phyloP scores from a whole-genome alignment of 2,888 invertebrate species.

The Tetheella fluctuosa region DNA sequence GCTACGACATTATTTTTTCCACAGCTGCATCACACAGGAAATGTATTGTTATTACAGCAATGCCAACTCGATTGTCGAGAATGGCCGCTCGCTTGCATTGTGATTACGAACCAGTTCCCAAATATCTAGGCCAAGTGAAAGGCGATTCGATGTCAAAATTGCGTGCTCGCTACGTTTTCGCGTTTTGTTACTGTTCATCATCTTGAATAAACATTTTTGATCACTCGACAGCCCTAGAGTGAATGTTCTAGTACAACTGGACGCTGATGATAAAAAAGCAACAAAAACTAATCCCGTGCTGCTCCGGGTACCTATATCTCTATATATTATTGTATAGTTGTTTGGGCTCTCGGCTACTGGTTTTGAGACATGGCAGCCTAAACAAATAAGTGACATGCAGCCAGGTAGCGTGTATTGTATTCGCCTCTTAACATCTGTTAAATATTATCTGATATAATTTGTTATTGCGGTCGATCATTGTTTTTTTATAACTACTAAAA shows the following conservation, averaged over 20 bases:
- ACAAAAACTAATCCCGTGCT: slow-evolving; percentile 72
- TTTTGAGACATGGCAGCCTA: slow-evolving; percentile 78
- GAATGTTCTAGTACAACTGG: slow-evolving; percentile 70
- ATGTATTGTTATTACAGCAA: slow-evolving; percentile 54
- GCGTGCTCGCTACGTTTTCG: slow-evolving; percentile 55
- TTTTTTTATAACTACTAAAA: slow-evolving; percentile 13
- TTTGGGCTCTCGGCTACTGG: slow-evolving; percentile 78
- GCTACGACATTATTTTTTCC: slow-evolving; percentile 30
- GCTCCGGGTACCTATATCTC: slow-evolving; percentile 50
- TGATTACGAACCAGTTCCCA: slow-evolving; percentile 78
- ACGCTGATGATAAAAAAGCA: slow-evolving; percentile 67
- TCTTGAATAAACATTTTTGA: slow-evolving; percentile 27
- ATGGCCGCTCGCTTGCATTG: slow-evolving; percentile 62
- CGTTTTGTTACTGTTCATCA: slow-evolving; percentile 40
- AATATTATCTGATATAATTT: slow-evolving; percentile 79
- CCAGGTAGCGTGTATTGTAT: slow-evolving; percentile 76
- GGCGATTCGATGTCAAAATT: slow-evolving; percentile 75
- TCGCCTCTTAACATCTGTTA: slow-evolving; percentile 73
- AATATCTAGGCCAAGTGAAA: slow-evolving; percentile 83
- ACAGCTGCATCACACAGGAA: slow-evolving; percentile 56
- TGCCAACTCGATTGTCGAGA: slow-evolving; percentile 31
- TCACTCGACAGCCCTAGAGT: slow-evolving; percentile 56
- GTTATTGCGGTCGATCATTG: slow-evolving; percentile 32
- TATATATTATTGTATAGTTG: slow-evolving; percentile 55
- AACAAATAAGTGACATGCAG: slow-evolving; percentile 79